A percentile compares a stretch with the other conserved stretches of the same genome.
phyloP scores from a whole-genome alignment of 1,140 invertebrate genomes.

The Aradophagus sp. region DNA sequence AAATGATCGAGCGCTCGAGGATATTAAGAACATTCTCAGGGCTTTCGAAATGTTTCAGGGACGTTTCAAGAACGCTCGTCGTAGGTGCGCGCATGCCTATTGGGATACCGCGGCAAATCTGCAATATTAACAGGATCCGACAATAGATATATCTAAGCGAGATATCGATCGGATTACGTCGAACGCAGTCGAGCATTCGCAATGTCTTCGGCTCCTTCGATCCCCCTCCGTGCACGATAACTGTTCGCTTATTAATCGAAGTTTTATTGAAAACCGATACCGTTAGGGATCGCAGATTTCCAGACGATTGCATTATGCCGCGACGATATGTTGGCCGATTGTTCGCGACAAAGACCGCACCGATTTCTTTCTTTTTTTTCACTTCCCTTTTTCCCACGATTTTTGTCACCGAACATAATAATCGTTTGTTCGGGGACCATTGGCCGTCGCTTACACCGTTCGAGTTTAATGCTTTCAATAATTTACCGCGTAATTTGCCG shows the following conservation, averaged over 20 bases:
- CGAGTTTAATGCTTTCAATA: constrained; percentile 21
- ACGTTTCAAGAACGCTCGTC: constrained; percentile 23
- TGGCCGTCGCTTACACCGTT: too few species aligned
- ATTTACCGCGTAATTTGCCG: not conserved
- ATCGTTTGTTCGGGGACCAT: too few species aligned
- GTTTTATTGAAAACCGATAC: constrained; percentile 31
- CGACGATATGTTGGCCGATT: too few species aligned
- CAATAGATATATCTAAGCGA: constrained; percentile 45
- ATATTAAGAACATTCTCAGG: too few species aligned
- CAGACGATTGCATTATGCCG: constrained; percentile 23
- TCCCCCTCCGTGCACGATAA: constrained; percentile 20
- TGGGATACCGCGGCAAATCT: constrained; percentile 36
- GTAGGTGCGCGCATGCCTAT: too few species aligned
- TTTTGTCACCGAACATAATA: too few species aligned
- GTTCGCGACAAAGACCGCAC: too few species aligned
- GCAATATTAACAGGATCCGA: constrained; percentile 47
- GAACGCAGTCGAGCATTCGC: constrained; percentile 32
- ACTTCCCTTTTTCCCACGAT: too few species aligned
- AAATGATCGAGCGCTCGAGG: too few species aligned
- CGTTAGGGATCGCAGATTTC: constrained; percentile 48
- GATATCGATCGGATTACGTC: constrained; percentile 35
- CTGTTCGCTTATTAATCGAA: constrained; percentile 42
- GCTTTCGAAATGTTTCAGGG: constrained; percentile 51
- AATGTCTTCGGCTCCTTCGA: constrained; percentile 27
- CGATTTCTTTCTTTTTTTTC: too few species aligned